These are phyloP conservation scores for Cettia cetti DNA, from an alignment of 2,113 vertebrate genomes.

Conservation along the genomic window DNA sequence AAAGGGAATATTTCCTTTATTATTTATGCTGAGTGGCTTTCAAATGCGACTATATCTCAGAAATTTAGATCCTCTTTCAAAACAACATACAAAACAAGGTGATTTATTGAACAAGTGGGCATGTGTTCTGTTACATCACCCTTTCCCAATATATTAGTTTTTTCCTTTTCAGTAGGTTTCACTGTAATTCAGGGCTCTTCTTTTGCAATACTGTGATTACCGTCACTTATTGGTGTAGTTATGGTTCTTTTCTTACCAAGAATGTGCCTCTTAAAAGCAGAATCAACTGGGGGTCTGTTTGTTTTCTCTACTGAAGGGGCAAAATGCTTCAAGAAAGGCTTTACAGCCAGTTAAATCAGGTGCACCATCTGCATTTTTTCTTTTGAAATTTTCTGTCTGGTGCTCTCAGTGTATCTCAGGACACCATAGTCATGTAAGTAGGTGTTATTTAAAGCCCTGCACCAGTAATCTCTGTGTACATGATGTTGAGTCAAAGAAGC, in stretches of 20 bases:
- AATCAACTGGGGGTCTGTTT: not conserved
- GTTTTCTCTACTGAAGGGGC: not conserved
- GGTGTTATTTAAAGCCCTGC: not conserved
- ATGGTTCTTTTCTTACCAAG: not conserved
- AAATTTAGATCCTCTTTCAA: conserved; percentile 26
- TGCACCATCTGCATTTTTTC: not conserved
- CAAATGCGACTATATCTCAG: not conserved
- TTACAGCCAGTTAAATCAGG: not conserved
- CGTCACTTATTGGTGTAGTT: not conserved
- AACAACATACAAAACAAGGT: not conserved
- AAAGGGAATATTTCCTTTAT: not conserved
- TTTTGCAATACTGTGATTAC: not conserved
- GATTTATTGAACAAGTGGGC: not conserved
- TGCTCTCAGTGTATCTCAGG: not conserved
- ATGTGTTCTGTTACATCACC: not conserved
- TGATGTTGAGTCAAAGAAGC: not conserved
- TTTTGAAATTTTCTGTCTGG: not conserved
- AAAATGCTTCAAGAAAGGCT: not conserved
- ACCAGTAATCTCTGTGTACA: not conserved
- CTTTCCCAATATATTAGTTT: not conserved
- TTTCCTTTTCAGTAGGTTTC: not conserved
- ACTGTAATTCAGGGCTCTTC: not conserved
- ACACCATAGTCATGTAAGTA: not conserved
- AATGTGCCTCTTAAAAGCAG: not conserved
- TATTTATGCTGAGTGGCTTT: not conserved